Evolutionary conservation across 2,113 vertebrate species (phyloP), one percentile per base, ranked within the genome.

Genomic region (Xiphorhynchus elegans): DNA sequence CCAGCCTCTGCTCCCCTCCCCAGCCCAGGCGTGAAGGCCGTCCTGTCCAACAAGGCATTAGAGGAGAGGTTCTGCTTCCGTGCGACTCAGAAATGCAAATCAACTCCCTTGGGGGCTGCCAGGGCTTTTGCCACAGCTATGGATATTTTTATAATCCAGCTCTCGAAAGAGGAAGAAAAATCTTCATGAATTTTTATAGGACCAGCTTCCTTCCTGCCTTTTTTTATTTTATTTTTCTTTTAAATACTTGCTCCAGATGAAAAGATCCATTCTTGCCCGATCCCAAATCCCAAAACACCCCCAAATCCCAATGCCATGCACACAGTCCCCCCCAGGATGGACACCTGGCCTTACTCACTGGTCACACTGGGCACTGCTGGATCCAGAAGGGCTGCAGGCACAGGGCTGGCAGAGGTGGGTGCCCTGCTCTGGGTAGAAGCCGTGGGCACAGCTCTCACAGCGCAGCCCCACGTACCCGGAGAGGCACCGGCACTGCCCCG

Each of bases 401-500:
- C 98, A 98, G 6, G 96, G 91, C 18, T 11, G 88, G 84, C 98
- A 98, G 28, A 6, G 87, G 49, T 64, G 95, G 9, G 37, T 39
- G 5, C 83, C 52, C 15, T 1, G 87, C 39, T 95, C 85, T 4
- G 1, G 76, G 81, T 96, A 79, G 95, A 98, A 98, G 26, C 96
- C 97, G 2, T n/a, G 66, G 33, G 89, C 85, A 0, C 98, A 98
- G 84, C 50, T 11, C 40, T 96, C 96, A 9, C 98, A 98, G 23
- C 0, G 78, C 28, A 84, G 97, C 9, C 98, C 98, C 2, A 12
- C 2, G 49, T 98, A 97, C 20, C 97, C 98, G 0, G 55, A 21
- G 3, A 19, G 96, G 89, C 98, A 98, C 10, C 23, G 87, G 55
- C 98, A 98, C 80, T 97, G 97, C 49, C 98, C 97, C 2, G 97